Conservation (phyloP, 2,888 invertebrate genomes). For the Cataglyphis albicans region DNA sequence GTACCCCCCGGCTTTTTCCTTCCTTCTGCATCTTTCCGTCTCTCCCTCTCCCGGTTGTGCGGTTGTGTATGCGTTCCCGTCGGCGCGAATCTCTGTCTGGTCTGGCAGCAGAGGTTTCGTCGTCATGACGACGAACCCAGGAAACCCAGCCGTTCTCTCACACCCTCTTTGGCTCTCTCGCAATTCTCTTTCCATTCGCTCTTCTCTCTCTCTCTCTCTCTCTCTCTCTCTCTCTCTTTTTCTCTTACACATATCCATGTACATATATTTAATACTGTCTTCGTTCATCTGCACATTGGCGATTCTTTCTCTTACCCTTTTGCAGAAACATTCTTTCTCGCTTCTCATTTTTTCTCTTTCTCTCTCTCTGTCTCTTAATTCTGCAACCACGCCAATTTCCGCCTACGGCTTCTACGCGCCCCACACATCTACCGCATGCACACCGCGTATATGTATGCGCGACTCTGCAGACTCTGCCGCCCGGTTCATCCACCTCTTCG, state of each 20-base stretch:
- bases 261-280: constrained; percentile 47
- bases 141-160: constrained; percentile 83
- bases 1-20: constrained; percentile 43
- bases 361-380: constrained; percentile 34
- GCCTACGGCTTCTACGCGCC: constrained; percentile 40
- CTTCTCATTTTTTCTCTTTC: constrained; percentile 42
- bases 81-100: constrained; percentile 83
- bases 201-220: constrained; percentile 50
- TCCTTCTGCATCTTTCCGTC: constrained; percentile 49
- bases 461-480: constrained; percentile 79
- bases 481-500: constrained; percentile 84
- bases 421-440: constrained; percentile 27
- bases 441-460: constrained; percentile 49
- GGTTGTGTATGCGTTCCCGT: constrained; percentile 77
- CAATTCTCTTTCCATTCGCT: constrained; percentile 51
- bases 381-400: constrained; percentile 61
- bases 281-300: constrained; percentile 60
- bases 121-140: constrained; percentile 85
- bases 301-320: constrained; percentile 34
- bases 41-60: constrained; percentile 45
- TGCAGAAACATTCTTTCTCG: constrained; percentile 30
- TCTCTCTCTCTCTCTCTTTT: constrained; percentile 41
- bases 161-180: constrained; percentile 56
- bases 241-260: constrained; percentile 13
- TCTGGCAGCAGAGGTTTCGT: constrained; percentile 81